Base-by-base conservation (phyloP, 1,140 invertebrate genomes). In the Hypsibius dujardini region DNA sequence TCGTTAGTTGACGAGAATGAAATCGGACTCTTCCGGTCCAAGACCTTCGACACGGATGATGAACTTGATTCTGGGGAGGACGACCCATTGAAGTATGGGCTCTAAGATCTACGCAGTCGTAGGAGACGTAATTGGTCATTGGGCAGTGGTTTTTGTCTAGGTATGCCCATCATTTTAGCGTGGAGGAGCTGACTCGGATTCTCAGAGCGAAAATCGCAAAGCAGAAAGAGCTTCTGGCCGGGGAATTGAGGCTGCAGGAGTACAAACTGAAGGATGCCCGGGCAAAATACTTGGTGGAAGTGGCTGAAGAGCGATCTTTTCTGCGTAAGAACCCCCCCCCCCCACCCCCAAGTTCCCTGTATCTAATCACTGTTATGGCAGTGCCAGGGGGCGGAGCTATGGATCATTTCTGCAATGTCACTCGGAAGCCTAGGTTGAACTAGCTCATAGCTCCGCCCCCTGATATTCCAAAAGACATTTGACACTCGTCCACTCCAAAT, bases 241-340 rank as follows among this genome's bases (percentile, higher is more conserved):
- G 50, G 0, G 50, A 56, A n/a, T n/a, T 56, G 50, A 7, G 50
- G 7, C 50, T 56, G 7, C 50, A 56, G n/a, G 50, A 56, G 50
- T 56, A 56, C 50, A 56, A 56, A n/a, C n/a, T 56, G 50, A 56
- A 56, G n/a, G 50, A 56, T 56, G 50, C 50, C 7, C 50, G 50
- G n/a, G 50, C 50, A 12, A 7, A n/a, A n/a, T 56, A 56, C 50
- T 56, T 56, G 50, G n/a, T n/a, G 7, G 50, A 56, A 56, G 50
- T 56, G 7, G 7, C 50, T 56, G 50, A 56, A 56, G 50, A 56
- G 50, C 7, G n/a, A 56, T 12, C 50, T 56, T 56, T 56, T n/a
- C n/a, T 56, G n/a, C 50, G 50, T 56, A n/a, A 56, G 50, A 12
- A 56, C 7, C 50, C 28, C 28, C 28, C 28, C 28, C 28, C 28